Conservation (phyloP, 1,140 invertebrate species). For the Trichoplusia ni region DNA sequence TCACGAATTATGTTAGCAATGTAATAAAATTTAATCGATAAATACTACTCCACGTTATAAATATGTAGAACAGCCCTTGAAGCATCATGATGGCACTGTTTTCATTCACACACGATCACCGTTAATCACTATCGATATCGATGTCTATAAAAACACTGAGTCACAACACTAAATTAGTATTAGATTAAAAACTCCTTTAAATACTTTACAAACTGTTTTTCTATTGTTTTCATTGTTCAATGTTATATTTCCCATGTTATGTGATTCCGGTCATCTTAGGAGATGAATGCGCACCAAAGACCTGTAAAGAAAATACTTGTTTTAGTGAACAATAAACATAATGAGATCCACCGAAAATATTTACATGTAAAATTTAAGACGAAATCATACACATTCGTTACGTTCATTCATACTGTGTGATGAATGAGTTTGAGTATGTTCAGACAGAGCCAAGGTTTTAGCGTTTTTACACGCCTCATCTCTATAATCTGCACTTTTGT, state of each 20-base stretch:
- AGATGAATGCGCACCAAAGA: background rate
- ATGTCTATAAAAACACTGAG: slow-evolving; percentile 37
- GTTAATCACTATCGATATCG: slow-evolving; percentile 37
- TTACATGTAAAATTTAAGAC: too few species aligned
- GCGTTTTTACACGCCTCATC: too few species aligned
- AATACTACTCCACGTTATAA: slow-evolving; percentile 49
- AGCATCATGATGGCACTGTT: slow-evolving; percentile 38
- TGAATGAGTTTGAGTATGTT: too few species aligned
- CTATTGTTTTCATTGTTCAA: background rate
- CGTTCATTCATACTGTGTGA: too few species aligned
- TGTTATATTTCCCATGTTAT: background rate
- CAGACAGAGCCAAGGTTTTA: too few species aligned
- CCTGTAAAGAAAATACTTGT: slow-evolving; percentile 53
- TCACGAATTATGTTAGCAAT: too few species aligned
- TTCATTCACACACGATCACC: slow-evolving; percentile 41
- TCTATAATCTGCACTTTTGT: too few species aligned
- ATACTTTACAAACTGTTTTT: slow-evolving; percentile 25
- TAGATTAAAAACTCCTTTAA: slow-evolving; percentile 32
- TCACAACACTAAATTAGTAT: slow-evolving; percentile 38
- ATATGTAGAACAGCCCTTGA: slow-evolving; percentile 47
- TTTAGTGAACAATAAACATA: too few species aligned
- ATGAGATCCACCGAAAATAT: too few species aligned
- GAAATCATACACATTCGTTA: too few species aligned
- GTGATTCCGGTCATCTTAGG: slow-evolving; percentile 15
- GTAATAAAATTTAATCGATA: too few species aligned